Conservation (phyloP, 2,888 invertebrate species). For the Oscheius onirici region DNA sequence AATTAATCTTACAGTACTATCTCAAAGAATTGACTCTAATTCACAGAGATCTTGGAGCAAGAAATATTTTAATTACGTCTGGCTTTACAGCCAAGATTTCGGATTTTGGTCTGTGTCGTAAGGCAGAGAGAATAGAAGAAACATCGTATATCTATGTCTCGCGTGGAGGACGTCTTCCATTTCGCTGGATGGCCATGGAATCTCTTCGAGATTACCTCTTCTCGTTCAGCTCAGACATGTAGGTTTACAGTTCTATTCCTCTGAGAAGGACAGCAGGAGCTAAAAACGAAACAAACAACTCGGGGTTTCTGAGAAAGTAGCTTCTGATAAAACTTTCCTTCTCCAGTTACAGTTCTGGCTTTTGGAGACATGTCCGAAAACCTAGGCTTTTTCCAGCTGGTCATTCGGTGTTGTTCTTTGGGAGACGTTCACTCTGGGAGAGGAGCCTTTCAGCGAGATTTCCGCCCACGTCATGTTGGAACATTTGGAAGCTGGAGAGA, state of each 20-base stretch:
- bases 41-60: conserved; percentile 58
- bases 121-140: conserved; percentile 37
- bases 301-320: too few species aligned
- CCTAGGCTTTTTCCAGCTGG: conserved; percentile 43
- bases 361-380: too few species aligned
- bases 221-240: conserved; percentile 57
- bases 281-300: too few species aligned
- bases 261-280: too few species aligned
- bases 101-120: conserved; percentile 63
- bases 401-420: conserved; percentile 58
- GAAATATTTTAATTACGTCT: conserved; percentile 58
- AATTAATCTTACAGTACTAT: conserved; percentile 41
- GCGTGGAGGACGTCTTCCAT: conserved; percentile 60
- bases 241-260: conserved; percentile 24
- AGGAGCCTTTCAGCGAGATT: conserved; percentile 52
- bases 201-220: conserved; percentile 59
- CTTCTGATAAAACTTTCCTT: too few species aligned
- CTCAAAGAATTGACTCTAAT: conserved; percentile 55
- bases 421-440: conserved; percentile 61
- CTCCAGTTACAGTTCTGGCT: too few species aligned
- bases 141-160: conserved; percentile 57
- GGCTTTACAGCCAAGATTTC: conserved; percentile 57
- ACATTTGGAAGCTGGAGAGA: conserved; percentile 50
- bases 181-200: conserved; percentile 66
- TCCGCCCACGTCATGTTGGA: conserved; percentile 59